Percentiles rank a stretch among this genome's conserved stretches.
Evolutionary conservation across 2,888 invertebrate species (phyloP).

Genomic region (Catonia carolina): DNA sequence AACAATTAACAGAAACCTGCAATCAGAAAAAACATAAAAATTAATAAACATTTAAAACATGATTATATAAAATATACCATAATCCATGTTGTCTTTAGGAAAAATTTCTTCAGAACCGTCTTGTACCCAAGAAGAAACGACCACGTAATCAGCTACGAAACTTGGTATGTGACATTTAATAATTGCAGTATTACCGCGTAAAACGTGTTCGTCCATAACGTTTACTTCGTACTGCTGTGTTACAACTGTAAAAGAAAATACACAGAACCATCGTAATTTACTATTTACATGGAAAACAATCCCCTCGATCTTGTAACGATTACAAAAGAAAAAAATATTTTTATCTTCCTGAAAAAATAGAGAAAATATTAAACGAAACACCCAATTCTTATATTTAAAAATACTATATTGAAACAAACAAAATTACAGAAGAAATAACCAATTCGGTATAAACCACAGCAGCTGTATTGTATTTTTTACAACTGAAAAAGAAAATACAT

Average conservation of each 20-base stretch:
- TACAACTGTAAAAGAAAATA: slow-evolving; percentile 63
- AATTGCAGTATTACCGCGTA: slow-evolving; percentile 84
- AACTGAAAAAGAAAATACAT: too few species aligned
- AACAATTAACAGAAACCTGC: slow-evolving; percentile 12
- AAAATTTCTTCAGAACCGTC: slow-evolving; percentile 58
- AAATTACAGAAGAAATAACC: too few species aligned
- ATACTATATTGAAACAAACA: too few species aligned
- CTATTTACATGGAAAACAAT: too few species aligned
- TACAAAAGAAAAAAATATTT: too few species aligned
- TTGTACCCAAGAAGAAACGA: slow-evolving; percentile 79
- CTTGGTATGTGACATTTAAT: slow-evolving; percentile 90
- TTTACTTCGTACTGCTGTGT: slow-evolving; percentile 84
- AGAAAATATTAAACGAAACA: too few species aligned
- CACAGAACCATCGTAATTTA: background rate
- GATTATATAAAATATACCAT: slow-evolving; percentile 43
- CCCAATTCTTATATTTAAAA: too few species aligned
- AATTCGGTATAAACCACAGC: too few species aligned
- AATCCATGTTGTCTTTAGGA: slow-evolving; percentile 34
- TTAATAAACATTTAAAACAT: slow-evolving; percentile 3
- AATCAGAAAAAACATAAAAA: background rate
- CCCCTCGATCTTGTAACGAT: too few species aligned
- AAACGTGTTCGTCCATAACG: slow-evolving; percentile 88
- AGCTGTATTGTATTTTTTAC: too few species aligned
- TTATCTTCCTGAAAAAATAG: too few species aligned
- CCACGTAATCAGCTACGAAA: slow-evolving; percentile 86